A percentile compares a stretch with the other conserved stretches of the same genome.
These are phyloP conservation scores for Enteromius anoplus DNA, from an alignment of 2,797 vertebrate genomes.

Conservation along the genomic window DNA sequence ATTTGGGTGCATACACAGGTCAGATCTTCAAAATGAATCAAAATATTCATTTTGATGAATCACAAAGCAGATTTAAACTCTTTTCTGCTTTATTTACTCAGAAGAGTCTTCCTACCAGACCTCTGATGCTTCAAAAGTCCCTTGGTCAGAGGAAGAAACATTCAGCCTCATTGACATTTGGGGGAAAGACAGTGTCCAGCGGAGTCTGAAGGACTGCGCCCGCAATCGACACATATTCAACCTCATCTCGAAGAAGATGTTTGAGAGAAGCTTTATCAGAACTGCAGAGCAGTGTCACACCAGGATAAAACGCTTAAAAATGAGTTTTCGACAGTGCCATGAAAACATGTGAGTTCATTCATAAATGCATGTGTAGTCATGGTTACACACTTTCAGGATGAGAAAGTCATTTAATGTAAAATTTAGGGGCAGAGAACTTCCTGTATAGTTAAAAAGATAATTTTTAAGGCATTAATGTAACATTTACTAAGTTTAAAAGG, in stretches of 20 bases:
- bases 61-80: background rate
- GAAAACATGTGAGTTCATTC: slow-evolving; percentile 61
- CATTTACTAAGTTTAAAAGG: background rate
- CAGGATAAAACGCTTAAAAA: slow-evolving; percentile 77
- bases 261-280: slow-evolving; percentile 71
- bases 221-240: slow-evolving; percentile 77
- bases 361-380: background rate
- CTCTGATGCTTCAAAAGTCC: slow-evolving; percentile 69
- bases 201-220: slow-evolving; percentile 73
- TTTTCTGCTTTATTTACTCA: slow-evolving; percentile 56
- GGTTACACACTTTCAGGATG: background rate
- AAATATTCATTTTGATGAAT: background rate
- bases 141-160: slow-evolving; percentile 79
- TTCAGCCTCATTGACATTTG: slow-evolving; percentile 75
- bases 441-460: background rate
- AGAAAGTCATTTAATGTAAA: background rate
- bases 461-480: background rate
- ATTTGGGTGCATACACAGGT: slow-evolving; percentile 80
- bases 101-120: slow-evolving; percentile 62
- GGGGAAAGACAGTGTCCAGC: slow-evolving; percentile 75
- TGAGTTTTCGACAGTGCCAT: slow-evolving; percentile 67
- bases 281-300: slow-evolving; percentile 77
- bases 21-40: slow-evolving; percentile 12
- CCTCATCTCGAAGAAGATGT: slow-evolving; percentile 75
- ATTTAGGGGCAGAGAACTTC: background rate